These are phyloP conservation scores for Drosophila ambigua DNA, from an alignment of 1,140 invertebrate genomes.

Conservation along the genomic window DNA sequence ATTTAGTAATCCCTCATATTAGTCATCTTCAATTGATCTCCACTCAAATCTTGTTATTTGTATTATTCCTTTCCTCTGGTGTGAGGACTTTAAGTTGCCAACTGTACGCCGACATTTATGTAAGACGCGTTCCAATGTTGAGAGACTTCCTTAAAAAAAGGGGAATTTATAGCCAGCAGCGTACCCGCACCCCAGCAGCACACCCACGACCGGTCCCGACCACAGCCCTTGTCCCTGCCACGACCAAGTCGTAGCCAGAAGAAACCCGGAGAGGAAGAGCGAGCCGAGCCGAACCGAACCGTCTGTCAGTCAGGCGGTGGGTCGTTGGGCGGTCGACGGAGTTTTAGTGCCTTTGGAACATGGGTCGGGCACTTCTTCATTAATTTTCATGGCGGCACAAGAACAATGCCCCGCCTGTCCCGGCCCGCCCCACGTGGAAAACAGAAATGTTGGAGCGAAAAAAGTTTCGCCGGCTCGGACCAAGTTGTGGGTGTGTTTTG, in stretches of 20 bases:
- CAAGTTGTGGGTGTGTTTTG: slow-evolving; percentile 80
- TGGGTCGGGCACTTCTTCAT: slow-evolving; percentile 81
- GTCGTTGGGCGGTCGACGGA: slow-evolving; percentile 35
- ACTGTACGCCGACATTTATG: slow-evolving; percentile 24
- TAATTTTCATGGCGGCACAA: slow-evolving; percentile 82
- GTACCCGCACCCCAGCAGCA: slow-evolving; percentile 32
- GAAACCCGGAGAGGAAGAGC: slow-evolving; percentile 17
- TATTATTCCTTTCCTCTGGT: too few relatives aligned
- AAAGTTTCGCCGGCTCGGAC: slow-evolving; percentile 73
- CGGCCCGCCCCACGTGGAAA: slow-evolving; percentile 51
- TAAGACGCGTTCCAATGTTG: slow-evolving; percentile 25
- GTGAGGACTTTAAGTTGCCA: neutral
- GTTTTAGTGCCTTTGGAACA: slow-evolving; percentile 74
- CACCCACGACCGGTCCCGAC: slow-evolving; percentile 1
- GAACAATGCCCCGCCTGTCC: slow-evolving; percentile 60
- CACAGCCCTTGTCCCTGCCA: slow-evolving; percentile 1
- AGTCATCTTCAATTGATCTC: neutral
- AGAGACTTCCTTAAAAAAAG: slow-evolving; percentile 27
- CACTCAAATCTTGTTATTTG: neutral
- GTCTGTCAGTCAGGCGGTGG: slow-evolving; percentile 39
- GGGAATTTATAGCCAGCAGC: slow-evolving; percentile 10
- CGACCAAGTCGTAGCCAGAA: slow-evolving; percentile 16
- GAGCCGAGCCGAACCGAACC: neutral
- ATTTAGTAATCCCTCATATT: too few relatives aligned
- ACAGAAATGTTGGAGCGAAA: slow-evolving; percentile 63